Conservation (phyloP, 2,888 invertebrate species). For the Apodemia zela region DNA sequence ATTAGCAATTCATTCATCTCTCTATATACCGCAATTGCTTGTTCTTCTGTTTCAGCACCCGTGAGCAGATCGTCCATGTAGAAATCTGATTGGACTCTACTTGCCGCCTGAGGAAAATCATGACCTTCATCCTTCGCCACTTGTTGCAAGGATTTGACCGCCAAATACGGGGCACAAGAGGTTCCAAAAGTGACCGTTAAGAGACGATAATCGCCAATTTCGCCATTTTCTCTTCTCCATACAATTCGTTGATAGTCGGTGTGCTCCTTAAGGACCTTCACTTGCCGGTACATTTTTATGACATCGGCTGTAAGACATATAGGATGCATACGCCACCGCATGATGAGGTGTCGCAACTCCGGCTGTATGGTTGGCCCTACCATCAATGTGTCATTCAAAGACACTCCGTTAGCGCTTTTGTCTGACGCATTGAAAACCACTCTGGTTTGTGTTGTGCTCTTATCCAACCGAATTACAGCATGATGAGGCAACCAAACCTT, state of each 20-base stretch:
- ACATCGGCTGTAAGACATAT: constrained; percentile 32
- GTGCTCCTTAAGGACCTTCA: constrained; percentile 22
- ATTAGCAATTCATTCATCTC: no score
- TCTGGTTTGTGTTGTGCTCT: constrained; percentile 1
- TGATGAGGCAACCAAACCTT: constrained; percentile 11
- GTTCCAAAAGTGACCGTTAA: constrained; percentile 31
- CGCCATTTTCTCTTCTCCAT: constrained; percentile 24
- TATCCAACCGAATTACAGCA: constrained; percentile 17
- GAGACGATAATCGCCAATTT: constrained; percentile 16
- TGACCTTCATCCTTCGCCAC: constrained; percentile 25
- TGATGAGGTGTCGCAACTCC: constrained; percentile 34
- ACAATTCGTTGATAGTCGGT: constrained; percentile 27
- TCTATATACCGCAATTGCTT: no score
- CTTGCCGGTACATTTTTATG: constrained; percentile 38
- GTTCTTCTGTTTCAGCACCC: no score
- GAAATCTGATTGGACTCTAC: constrained; percentile 22
- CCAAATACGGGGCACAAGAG: constrained; percentile 30
- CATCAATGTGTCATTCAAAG: constrained; percentile 34
- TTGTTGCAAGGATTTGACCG: constrained; percentile 30
- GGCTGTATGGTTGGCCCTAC: constrained; percentile 36
- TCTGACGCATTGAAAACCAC: constrained; percentile 29
- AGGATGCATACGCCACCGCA: constrained; percentile 31
- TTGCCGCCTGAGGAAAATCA: constrained; percentile 25
- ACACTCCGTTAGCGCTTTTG: constrained; percentile 25
- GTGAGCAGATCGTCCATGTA: constrained; percentile 30